phyloP scores from a whole-genome alignment of 2,888 invertebrate genomes.

The Nomada hirtipes region DNA sequence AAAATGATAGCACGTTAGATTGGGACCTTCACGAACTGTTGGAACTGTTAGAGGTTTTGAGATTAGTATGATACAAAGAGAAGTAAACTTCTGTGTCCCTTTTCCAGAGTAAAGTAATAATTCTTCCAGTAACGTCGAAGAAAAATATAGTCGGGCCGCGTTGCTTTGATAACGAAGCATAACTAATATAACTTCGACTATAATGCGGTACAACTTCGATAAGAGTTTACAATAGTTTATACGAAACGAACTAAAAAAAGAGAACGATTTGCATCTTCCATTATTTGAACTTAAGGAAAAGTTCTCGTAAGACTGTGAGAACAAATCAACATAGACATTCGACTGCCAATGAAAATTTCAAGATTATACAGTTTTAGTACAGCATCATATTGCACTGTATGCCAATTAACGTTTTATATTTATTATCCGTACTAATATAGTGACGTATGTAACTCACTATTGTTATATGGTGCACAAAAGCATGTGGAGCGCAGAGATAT shows the following conservation, averaged over 20 bases:
- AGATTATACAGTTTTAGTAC: slow-evolving; percentile 62
- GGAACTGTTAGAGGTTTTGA: slow-evolving; percentile 53
- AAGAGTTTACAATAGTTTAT: slow-evolving; percentile 52
- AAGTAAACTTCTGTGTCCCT: slow-evolving; percentile 47
- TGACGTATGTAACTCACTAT: slow-evolving; percentile 65
- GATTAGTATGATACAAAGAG: slow-evolving; percentile 43
- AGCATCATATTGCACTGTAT: slow-evolving; percentile 67
- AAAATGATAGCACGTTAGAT: slow-evolving; percentile 66
- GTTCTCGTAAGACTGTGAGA: slow-evolving; percentile 56
- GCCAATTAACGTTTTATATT: slow-evolving; percentile 75
- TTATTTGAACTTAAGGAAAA: slow-evolving; percentile 44
- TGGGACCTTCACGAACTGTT: slow-evolving; percentile 59
- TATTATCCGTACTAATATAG: slow-evolving; percentile 70
- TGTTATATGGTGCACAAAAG: slow-evolving; percentile 61
- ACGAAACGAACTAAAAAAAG: slow-evolving; percentile 11
- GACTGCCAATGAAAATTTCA: slow-evolving; percentile 59
- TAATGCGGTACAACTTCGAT: slow-evolving; percentile 54
- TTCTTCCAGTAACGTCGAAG: slow-evolving; percentile 49
- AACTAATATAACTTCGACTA: slow-evolving; percentile 54
- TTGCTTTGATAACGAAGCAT: slow-evolving; percentile 57
- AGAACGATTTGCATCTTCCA: slow-evolving; percentile 48
- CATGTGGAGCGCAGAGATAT: slow-evolving; percentile 50
- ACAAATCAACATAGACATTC: slow-evolving; percentile 36
- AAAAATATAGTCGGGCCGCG: slow-evolving; percentile 38
- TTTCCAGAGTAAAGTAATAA: slow-evolving; percentile 40